Percentiles rank a stretch among this genome's conserved stretches.
phyloP scores from a whole-genome alignment of 2,888 invertebrate species.

The Plebejus argus region DNA sequence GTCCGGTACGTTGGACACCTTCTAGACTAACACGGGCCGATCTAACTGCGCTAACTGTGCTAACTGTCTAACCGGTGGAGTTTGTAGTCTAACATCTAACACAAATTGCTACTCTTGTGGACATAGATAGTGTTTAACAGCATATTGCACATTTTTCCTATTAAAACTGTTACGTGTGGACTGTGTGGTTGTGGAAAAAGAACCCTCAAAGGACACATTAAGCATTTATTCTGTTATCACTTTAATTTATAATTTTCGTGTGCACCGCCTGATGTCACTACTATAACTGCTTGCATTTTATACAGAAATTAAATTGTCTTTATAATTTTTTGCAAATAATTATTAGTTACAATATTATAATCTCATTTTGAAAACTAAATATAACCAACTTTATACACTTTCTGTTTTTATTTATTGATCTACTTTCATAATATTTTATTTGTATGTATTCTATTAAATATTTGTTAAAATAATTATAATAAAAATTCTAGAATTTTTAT shows the following conservation, averaged over 20 bases:
- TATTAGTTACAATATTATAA: background rate
- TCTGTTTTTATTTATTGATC: background rate
- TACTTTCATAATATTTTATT: constrained; percentile 3
- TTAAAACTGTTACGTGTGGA: background rate
- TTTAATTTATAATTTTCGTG: background rate
- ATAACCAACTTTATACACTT: background rate
- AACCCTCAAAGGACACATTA: background rate
- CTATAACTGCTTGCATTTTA: constrained; percentile 6
- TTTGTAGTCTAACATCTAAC: background rate
- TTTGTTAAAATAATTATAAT: background rate
- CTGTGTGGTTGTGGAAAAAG: background rate
- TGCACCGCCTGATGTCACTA: background rate
- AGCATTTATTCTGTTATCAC: background rate
- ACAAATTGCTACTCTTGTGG: background rate
- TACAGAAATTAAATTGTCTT: background rate
- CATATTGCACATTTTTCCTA: background rate
- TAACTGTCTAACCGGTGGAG: constrained; percentile 37
- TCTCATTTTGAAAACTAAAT: background rate
- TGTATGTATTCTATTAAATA: background rate
- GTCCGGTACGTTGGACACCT: constrained; percentile 62
- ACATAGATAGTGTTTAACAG: background rate
- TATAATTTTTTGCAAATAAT: background rate
- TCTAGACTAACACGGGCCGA: constrained; percentile 41
- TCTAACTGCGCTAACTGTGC: constrained; percentile 39
- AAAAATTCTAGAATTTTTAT: background rate